A percentile compares a stretch with the other conserved stretches of the same genome.
These are phyloP conservation scores for Eurystomus gularis DNA, from an alignment of 2,113 vertebrate species.

Conservation along the genomic window DNA sequence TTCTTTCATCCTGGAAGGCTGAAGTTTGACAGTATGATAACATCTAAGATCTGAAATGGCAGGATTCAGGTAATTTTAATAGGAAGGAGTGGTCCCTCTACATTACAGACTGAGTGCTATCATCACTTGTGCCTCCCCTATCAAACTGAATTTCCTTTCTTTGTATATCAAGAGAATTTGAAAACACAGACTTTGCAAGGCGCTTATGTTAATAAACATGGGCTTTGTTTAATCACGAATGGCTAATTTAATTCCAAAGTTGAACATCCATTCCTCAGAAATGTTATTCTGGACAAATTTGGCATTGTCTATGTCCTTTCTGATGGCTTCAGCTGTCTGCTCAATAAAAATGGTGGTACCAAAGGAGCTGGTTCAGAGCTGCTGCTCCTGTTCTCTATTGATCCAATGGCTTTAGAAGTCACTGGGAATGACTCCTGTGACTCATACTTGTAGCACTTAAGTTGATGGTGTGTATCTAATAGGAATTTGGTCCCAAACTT, in stretches of 20 bases:
- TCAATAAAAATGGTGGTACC: background rate
- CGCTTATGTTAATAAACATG: background rate
- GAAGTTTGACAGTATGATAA: background rate
- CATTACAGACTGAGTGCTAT: background rate
- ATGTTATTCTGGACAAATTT: background rate
- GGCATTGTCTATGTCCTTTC: background rate
- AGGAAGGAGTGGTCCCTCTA: background rate
- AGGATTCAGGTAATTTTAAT: background rate
- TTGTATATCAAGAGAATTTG: background rate
- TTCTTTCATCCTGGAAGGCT: background rate
- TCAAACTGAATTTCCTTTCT: background rate
- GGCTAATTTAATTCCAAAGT: background rate
- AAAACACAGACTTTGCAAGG: background rate
- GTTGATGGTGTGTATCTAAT: background rate
- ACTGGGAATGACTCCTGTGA: background rate
- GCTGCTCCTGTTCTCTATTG: background rate
- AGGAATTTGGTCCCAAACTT: background rate
- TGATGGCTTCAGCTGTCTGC: background rate
- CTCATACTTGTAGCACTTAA: background rate
- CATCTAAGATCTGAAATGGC: background rate
- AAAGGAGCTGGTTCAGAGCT: background rate
- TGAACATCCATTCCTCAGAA: background rate
- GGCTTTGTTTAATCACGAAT: background rate
- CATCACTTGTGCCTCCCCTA: background rate
- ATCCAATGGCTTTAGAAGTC: background rate